Evolutionary conservation across 1,140 invertebrate genomes (phyloP).

Genomic region (Solenopsis fugax): DNA sequence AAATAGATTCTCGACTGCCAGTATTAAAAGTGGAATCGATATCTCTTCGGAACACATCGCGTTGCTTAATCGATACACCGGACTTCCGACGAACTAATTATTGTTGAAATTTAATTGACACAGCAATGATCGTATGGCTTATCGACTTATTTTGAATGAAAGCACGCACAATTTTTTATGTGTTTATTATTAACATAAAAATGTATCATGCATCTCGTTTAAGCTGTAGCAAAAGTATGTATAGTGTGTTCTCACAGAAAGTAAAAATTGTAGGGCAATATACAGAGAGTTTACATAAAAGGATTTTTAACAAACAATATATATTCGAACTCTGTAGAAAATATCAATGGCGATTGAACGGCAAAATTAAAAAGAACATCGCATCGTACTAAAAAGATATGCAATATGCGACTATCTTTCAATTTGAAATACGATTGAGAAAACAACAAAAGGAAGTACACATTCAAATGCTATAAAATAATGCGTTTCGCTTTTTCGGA

Average conservation of each 20-base stretch:
- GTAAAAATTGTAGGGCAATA: background rate
- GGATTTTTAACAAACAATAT: constrained; percentile 6
- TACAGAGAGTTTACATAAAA: background rate
- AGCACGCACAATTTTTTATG: background rate
- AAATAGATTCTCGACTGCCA: background rate
- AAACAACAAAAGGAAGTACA: constrained; percentile 2
- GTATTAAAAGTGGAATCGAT: constrained; percentile 29
- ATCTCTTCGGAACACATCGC: background rate
- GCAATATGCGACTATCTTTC: constrained; percentile 5
- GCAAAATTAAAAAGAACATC: background rate
- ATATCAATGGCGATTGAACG: background rate
- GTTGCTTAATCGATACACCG: background rate
- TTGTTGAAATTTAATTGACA: constrained; percentile 32
- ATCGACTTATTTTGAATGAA: background rate
- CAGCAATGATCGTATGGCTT: constrained; percentile 37
- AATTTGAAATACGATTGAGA: constrained; percentile 13
- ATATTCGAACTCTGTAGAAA: background rate
- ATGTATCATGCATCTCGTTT: background rate
- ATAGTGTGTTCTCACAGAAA: background rate
- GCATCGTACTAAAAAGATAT: background rate
- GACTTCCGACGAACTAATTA: background rate
- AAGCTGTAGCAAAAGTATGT: constrained; percentile 3
- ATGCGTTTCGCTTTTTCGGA: background rate
- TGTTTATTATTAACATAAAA: constrained; percentile 1
- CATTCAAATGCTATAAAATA: constrained; percentile 23